A percentile compares a stretch with the other conserved stretches of the same genome.
phyloP scores from a whole-genome alignment of 1,140 invertebrate genomes.

The Triops longicaudatus region DNA sequence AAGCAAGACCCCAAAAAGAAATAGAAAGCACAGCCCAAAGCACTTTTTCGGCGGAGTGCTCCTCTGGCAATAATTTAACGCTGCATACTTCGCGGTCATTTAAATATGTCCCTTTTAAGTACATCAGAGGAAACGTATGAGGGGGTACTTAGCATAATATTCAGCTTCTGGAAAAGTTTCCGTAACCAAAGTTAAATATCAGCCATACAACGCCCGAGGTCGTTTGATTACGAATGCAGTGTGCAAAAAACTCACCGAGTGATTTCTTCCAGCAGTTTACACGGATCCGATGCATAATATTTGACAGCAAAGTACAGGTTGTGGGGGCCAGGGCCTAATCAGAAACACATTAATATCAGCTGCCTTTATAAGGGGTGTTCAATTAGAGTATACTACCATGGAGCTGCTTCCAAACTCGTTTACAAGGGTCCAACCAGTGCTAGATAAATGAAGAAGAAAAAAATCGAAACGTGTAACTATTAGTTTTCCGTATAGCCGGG shows the following conservation, averaged over 20 bases:
- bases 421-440: constrained; percentile 84
- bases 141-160: background rate
- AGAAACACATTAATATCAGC: constrained; percentile 20
- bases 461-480: constrained; percentile 16
- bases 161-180: background rate
- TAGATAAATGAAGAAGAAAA: constrained; percentile 43
- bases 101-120: constrained; percentile 1
- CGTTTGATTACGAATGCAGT: too few species aligned
- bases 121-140: background rate
- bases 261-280: constrained; percentile 88
- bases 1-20: constrained; percentile 8
- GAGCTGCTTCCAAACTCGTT: constrained; percentile 70
- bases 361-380: background rate
- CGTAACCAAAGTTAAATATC: background rate
- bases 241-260: constrained; percentile 59
- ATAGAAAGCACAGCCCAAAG: background rate
- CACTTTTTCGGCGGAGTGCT: background rate
- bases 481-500: background rate
- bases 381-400: constrained; percentile 44
- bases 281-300: constrained; percentile 96
- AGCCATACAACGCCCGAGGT: too few species aligned
- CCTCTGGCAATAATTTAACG: background rate
- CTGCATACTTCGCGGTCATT: background rate
- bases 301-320: constrained; percentile 97
- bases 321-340: constrained; percentile 55